phyloP scores from a whole-genome alignment of 2,888 invertebrate genomes.

The Drosophila fulvimacula region DNA sequence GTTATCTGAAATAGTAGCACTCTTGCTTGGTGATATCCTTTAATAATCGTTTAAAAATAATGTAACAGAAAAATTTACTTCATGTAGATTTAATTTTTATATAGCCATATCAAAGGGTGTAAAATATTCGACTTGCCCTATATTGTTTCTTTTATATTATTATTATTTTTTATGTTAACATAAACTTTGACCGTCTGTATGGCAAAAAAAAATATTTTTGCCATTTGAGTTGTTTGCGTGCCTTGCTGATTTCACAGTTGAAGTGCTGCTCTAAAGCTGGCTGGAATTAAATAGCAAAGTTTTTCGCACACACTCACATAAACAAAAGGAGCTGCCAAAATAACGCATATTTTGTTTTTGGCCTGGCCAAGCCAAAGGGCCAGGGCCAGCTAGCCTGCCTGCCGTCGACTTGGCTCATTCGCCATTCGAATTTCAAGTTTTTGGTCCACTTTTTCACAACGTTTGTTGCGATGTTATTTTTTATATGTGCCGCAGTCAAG shows the following conservation, averaged over 20 bases:
- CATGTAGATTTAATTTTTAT: neutral
- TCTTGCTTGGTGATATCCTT: neutral
- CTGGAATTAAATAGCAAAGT: slow-evolving; percentile 72
- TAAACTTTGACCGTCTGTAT: slow-evolving; percentile 47
- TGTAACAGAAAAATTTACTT: no score
- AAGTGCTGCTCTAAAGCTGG: slow-evolving; percentile 73
- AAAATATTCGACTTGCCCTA: neutral
- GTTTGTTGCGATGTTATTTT: slow-evolving; percentile 64
- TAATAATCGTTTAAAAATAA: neutral
- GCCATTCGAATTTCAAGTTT: slow-evolving; percentile 65
- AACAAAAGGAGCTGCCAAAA: slow-evolving; percentile 53
- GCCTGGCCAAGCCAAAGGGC: slow-evolving; percentile 54
- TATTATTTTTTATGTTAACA: slow-evolving; percentile 44
- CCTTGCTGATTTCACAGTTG: slow-evolving; percentile 75
- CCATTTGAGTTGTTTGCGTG: slow-evolving; percentile 61
- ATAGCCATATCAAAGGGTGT: neutral
- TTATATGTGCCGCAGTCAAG: slow-evolving; percentile 42
- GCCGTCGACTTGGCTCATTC: slow-evolving; percentile 42
- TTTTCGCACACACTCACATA: slow-evolving; percentile 35
- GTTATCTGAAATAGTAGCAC: neutral
- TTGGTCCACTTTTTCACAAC: slow-evolving; percentile 71
- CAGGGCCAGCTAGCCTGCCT: slow-evolving; percentile 18
- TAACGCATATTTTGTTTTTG: slow-evolving; percentile 62
- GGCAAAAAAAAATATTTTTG: slow-evolving; percentile 40
- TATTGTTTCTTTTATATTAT: slow-evolving; percentile 12